Conservation (phyloP, 2,888 invertebrate genomes). For the Malthinus seriepunctatus region DNA sequence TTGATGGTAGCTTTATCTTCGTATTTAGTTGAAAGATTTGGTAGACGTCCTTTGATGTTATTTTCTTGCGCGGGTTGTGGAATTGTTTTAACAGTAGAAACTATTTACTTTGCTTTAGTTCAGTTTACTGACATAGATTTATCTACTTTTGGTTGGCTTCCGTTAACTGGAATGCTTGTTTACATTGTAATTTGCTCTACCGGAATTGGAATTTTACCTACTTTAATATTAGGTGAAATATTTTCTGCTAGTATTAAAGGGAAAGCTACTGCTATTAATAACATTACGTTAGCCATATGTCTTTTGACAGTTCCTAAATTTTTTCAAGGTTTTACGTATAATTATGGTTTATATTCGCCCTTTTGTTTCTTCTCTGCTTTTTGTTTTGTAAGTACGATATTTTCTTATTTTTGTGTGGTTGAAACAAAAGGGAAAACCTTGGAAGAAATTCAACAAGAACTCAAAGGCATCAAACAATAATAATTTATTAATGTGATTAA, state of each 20-base stretch:
- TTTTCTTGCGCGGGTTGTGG: slow-evolving; percentile 38
- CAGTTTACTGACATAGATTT: slow-evolving; percentile 25
- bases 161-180: slow-evolving; percentile 41
- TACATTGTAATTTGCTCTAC: slow-evolving; percentile 32
- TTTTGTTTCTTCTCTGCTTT: slow-evolving; percentile 42
- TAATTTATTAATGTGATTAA: too few species aligned
- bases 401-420: slow-evolving; percentile 43
- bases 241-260: slow-evolving; percentile 46
- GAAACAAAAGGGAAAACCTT: slow-evolving; percentile 50
- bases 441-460: slow-evolving; percentile 49
- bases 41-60: slow-evolving; percentile 40
- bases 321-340: slow-evolving; percentile 43
- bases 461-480: slow-evolving; percentile 30
- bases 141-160: slow-evolving; percentile 39
- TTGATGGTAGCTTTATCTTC: slow-evolving; percentile 30
- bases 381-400: slow-evolving; percentile 36
- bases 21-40: slow-evolving; percentile 40
- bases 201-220: slow-evolving; percentile 44
- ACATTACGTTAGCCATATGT: slow-evolving; percentile 38
- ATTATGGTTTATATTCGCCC: slow-evolving; percentile 43
- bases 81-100: slow-evolving; percentile 35
- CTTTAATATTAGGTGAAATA: slow-evolving; percentile 43
- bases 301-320: slow-evolving; percentile 39
- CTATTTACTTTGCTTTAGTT: slow-evolving; percentile 41
- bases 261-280: slow-evolving; percentile 41